Base-by-base conservation (phyloP, 2,888 invertebrate genomes). In the Halictus quadricinctus region DNA sequence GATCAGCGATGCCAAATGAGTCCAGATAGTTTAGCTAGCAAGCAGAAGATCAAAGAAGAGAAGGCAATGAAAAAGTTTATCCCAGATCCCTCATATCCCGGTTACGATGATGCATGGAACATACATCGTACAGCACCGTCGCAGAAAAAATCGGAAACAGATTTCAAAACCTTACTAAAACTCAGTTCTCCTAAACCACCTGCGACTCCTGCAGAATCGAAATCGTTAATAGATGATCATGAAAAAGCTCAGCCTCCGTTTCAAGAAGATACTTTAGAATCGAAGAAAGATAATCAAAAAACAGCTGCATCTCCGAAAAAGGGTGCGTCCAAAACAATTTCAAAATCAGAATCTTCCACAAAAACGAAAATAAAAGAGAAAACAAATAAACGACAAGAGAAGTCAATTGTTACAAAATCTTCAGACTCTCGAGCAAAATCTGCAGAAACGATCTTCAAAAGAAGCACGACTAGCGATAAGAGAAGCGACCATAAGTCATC, bases 91-190 rank as follows among this genome's bases (percentile, higher is more conserved):
- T 79, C 76, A 48, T 85, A 90, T 78, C 86, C 80, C 29, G 90
- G 84, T 15, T 86, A 90, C 18, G 88, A 88, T 29, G 77, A 89
- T 73, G 75, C 80, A 3, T 89, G 88, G 91, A 88, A 92, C 54
- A 74, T 88, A 80, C 77, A 46, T n/a, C 87, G 88, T 25, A 90
- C 87, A 60, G 88, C 90, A 15, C 89, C 90, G 0, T 76, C 88
- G 0, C 29, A 72, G 21, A 85, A 89, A 48, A 75, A 76, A 66
- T 81, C 78, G 0, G 81, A 82, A 54, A 87, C 87, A 8, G 86
- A 91, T 64, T 91, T 91, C 66, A 88, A 89, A 72, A 76, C 80
- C 7, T 76, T 82, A 18, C 66, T 88, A 25, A 89, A 90, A 58
- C 79, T 91, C 10, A 88, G 87, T 74, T 54, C 84, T 46, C 74